Base-by-base conservation (phyloP, 23 tunicate species). In the Botrylloides violaceus region DNA sequence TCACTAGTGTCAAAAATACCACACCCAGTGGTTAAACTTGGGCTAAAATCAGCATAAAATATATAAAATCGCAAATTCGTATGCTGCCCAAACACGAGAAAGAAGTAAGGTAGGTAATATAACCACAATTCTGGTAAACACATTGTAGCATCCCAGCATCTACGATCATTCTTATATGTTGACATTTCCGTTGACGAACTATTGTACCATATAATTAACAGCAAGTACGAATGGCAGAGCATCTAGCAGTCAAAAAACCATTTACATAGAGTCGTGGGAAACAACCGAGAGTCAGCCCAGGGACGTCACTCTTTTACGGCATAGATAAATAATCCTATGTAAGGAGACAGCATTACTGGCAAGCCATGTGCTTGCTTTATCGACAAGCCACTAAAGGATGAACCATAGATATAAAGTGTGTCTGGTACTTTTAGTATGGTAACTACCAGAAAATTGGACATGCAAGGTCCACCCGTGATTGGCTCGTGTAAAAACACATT, bases 1-100 rank as follows among this genome's bases (percentile, higher is more conserved):
- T 63, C 70, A 63, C 70, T 63, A 63, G 70, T 63, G 70, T 63
- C 64, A 63, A 63, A 12, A 33, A 28, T 5, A 33, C 70, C 70
- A 63, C 70, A 27, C 7, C 70, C 7, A 6, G 70, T 63, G 70
- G 35, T 33, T 34, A 15, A 31, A 63, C 32, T 25, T 63, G 33
- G 70, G 70, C 3, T 63, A 63, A 63, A 63, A 63, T 63, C 70
- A 9, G 35, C 70, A 63, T 63, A 63, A 63, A 63, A 43, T 25
- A 63, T 63, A 63, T 63, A 63, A 63, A 63, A 63, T 63, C 70
- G 70, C 70, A 63, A 63, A 63, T 21, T 63, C 35, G 70, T 63
- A 63, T 63, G 70, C 70, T 63, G 70, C 70, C 62, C 32, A 63
- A 23, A 9, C 70, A 28, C 29, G 33, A 33, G 33, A 63, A 63